Conservation (phyloP, 2,797 vertebrate genomes). For the Mus spretus region DNA sequence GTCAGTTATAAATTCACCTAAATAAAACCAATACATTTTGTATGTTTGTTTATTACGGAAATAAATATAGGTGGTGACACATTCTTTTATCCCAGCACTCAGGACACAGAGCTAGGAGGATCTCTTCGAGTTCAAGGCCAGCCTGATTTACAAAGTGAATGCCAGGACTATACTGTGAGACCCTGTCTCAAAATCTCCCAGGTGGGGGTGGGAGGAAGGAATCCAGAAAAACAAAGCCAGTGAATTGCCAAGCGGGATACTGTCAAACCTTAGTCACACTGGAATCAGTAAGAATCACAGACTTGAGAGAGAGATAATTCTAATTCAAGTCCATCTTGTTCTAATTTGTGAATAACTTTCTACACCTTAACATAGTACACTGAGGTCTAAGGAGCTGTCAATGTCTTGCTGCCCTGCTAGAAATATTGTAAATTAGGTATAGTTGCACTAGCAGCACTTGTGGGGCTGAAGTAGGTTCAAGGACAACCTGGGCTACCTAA, state of each 20-base stretch:
- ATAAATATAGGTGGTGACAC: background rate
- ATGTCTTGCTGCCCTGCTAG: conserved; percentile 46
- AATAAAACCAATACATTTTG: background rate
- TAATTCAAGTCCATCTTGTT: conserved; percentile 36
- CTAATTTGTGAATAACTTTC: background rate
- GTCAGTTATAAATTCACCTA: background rate
- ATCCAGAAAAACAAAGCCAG: conserved; percentile 36
- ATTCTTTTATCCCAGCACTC: background rate
- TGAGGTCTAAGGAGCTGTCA: background rate
- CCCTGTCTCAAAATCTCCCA: background rate
- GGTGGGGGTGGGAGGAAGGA: too few species aligned
- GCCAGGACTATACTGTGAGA: background rate
- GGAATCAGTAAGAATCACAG: conserved; percentile 56
- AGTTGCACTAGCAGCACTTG: background rate
- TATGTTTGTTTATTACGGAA: background rate
- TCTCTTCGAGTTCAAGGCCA: background rate
- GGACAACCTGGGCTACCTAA: background rate
- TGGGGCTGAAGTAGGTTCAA: background rate
- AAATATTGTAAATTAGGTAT: background rate
- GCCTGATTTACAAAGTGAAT: background rate
- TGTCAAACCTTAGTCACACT: background rate
- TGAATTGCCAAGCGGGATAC: background rate
- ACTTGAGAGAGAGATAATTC: background rate
- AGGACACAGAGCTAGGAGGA: background rate
- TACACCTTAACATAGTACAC: background rate